A percentile compares a stretch with the other conserved stretches of the same genome.
Evolutionary conservation across 2,113 vertebrate species (phyloP).

Genomic region (Chaetodon trifascialis): DNA sequence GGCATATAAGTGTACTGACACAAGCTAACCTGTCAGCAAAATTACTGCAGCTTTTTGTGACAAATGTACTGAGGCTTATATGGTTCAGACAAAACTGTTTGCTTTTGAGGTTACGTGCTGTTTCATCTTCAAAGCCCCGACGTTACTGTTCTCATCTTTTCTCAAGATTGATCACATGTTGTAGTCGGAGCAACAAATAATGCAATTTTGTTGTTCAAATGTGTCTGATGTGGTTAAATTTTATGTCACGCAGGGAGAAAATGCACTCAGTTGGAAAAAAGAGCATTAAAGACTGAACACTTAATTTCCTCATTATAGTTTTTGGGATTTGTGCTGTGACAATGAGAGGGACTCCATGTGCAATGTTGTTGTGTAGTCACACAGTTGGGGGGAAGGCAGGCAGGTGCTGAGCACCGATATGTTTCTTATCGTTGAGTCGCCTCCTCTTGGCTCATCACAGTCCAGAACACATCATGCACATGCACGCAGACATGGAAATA

Average conservation of each 20-base stretch:
- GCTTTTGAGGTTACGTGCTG: neutral
- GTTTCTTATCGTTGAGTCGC: constrained; percentile 67
- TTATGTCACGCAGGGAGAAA: neutral
- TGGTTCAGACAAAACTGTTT: constrained; percentile 1
- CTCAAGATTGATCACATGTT: constrained; percentile 9
- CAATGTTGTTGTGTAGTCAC: constrained; percentile 46
- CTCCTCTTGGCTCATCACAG: constrained; percentile 65
- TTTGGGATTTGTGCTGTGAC: constrained; percentile 41
- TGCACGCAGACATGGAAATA: constrained; percentile 17
- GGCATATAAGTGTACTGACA: constrained; percentile 14
- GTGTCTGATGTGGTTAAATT: constrained; percentile 11
- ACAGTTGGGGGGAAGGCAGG: constrained; percentile 42
- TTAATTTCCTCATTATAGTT: constrained; percentile 30
- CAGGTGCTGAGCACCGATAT: constrained; percentile 68
- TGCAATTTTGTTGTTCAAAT: constrained; percentile 19
- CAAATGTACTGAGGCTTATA: constrained; percentile 27
- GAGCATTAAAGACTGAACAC: constrained; percentile 11
- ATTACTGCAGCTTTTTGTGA: constrained; percentile 34
- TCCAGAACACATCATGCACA: constrained; percentile 38
- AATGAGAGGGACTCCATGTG: constrained; percentile 35
- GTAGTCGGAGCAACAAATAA: constrained; percentile 13
- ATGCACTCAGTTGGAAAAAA: neutral
- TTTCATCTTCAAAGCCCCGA: constrained; percentile 37
- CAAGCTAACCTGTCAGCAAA: constrained; percentile 33
- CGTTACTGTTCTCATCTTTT: neutral